Conservation (phyloP, 2,113 vertebrate genomes). For the Agapornis roseicollis region DNA sequence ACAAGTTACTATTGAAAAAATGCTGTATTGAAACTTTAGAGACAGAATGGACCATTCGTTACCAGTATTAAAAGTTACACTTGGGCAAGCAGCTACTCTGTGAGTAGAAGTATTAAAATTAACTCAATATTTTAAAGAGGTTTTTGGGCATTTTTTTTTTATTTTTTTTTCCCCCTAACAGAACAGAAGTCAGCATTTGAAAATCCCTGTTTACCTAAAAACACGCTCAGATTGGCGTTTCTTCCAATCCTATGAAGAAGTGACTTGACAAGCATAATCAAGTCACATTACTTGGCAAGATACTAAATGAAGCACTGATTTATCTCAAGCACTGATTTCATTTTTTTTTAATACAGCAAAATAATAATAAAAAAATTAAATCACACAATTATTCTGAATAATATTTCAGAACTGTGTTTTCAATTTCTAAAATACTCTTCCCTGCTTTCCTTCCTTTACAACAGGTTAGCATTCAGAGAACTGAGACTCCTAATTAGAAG, state of each 20-base stretch:
- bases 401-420: neutral
- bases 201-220: neutral
- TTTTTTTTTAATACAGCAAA: neutral
- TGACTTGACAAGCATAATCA: neutral
- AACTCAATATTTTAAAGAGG: slow-evolving; percentile 21
- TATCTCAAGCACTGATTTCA: neutral
- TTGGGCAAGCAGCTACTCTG: slow-evolving; percentile 36
- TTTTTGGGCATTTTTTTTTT: neutral
- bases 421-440: neutral
- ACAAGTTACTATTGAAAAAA: slow-evolving; percentile 35
- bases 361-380: neutral
- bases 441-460: neutral
- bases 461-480: neutral
- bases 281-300: neutral
- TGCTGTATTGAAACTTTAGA: neutral
- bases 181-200: neutral
- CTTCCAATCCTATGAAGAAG: neutral
- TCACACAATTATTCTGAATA: neutral
- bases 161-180: rapidly evolving
- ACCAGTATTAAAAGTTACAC: slow-evolving; percentile 38
- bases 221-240: neutral
- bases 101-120: slow-evolving; percentile 15
- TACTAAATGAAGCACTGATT: neutral
- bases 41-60: slow-evolving; percentile 19
- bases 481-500: neutral